These are phyloP conservation scores for Drosophila neutralis DNA, from an alignment of 2,888 invertebrate genomes.

Conservation along the genomic window DNA sequence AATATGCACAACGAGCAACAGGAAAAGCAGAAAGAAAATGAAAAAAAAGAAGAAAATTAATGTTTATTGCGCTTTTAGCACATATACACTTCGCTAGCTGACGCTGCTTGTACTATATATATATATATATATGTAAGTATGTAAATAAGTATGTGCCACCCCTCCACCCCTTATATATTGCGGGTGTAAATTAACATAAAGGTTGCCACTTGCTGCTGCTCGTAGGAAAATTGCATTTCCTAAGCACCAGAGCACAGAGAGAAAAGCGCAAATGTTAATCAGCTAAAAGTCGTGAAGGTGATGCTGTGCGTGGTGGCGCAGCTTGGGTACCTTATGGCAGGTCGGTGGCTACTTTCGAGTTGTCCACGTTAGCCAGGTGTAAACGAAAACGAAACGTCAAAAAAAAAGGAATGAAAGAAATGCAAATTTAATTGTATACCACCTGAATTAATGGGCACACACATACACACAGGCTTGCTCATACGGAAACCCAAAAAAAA, in stretches of 20 bases:
- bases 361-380: conserved; percentile 37
- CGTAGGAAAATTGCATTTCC: conserved; percentile 69
- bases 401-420: conserved; percentile 62
- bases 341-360: conserved; percentile 25
- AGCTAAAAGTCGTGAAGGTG: conserved; percentile 75
- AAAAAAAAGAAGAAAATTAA: conserved; percentile 65
- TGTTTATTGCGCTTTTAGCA: conserved; percentile 79
- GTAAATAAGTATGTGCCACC: conserved; percentile 4
- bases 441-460: conserved; percentile 74
- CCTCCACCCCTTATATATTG: conserved; percentile 26
- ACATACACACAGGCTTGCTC: conserved; percentile 15
- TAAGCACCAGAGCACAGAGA: conserved; percentile 38
- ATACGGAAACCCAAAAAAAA: conserved; percentile 17
- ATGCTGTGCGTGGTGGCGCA: conserved; percentile 27
- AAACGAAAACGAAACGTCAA: conserved; percentile 8
- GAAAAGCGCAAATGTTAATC: conserved; percentile 80
- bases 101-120: conserved; percentile 7
- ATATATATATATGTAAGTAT: background rate
- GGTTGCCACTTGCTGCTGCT: conserved; percentile 61
- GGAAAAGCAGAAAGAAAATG: conserved; percentile 38
- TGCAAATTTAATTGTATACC: conserved; percentile 83
- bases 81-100: conserved; percentile 59
- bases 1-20: conserved; percentile 42
- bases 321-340: conserved; percentile 7
- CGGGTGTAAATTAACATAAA: conserved; percentile 69